Base-by-base conservation (phyloP, 2,888 invertebrate genomes). In the Acrobasis suavella region DNA sequence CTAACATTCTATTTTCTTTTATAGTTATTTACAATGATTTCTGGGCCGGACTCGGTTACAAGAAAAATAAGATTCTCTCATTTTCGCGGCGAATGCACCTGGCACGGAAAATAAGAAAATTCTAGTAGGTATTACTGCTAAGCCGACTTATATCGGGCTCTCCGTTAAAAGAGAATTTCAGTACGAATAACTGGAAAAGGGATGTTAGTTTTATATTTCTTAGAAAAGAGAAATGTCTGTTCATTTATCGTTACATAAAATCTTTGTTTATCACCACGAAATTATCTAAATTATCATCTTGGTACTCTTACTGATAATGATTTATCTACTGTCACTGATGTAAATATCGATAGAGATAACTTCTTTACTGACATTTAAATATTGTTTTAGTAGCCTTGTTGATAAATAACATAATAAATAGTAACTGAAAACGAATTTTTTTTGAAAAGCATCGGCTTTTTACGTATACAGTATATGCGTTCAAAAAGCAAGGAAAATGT, bases 51-150 rank as follows among this genome's bases (percentile, higher is more conserved):
- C 67, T 67, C 68, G 69, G 70, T 66, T 71, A 63, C 62, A 60
- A 64, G 71, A 73, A 78, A 81, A 81, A 83, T 81, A 74, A 79
- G 77, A 77, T 75, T 78, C 80, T 75, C 69, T 75, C 72, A 80
- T 83, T 85, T 80, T 76, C 72, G 63, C 72, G 69, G 67, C 69
- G 71, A 76, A 73, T 80, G 77, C 81, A 82, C 77, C 82, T 82
- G 77, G 71, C 72, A 72, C 66, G 73, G 72, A 72, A 80, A 83
- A 82, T 79, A 76, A 72, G 76, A 79, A 80, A 79, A 83, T 77
- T 79, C 75, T 83, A 72, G 70, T 73, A 71, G 77, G 76, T 76
- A 78, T 80, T 77, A 79, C 76, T 82, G 79, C 37, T 86, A 86
- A 87, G 81, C 83, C 80, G 78, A 78, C 79, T 82, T 81, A 80